phyloP scores from a whole-genome alignment of 2,797 vertebrate genomes.

The Alauda arvensis region DNA sequence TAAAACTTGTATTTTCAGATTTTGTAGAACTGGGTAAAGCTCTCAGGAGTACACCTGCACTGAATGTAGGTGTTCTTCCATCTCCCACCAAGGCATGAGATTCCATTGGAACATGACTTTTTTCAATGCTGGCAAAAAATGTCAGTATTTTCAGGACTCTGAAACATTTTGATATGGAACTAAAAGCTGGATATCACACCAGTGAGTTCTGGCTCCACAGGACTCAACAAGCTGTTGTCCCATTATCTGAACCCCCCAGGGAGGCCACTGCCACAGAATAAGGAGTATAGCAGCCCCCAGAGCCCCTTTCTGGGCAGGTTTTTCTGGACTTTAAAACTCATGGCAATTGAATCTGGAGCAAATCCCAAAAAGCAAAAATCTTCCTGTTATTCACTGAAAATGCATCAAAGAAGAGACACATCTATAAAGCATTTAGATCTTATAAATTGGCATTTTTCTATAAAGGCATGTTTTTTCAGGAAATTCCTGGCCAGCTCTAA shows the following conservation, averaged over 20 bases:
- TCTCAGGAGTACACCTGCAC: not conserved
- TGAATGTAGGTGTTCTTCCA: not conserved
- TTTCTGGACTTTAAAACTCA: not conserved
- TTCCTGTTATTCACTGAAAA: slow-evolving; percentile 8
- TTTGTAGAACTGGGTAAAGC: not conserved
- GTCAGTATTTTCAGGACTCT: not conserved
- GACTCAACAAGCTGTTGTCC: not conserved
- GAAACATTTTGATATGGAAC: not conserved
- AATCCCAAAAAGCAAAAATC: not conserved
- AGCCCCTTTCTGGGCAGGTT: not conserved
- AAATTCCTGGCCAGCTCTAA: slow-evolving; percentile 13
- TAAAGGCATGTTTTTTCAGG: slow-evolving; percentile 14
- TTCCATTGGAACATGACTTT: not conserved
- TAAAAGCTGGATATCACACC: not conserved
- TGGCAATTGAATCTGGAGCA: not conserved
- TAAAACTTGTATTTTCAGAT: not conserved
- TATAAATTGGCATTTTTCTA: slow-evolving; percentile 17
- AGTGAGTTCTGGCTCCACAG: not conserved
- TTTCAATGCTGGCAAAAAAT: not conserved
- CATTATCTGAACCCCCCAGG: not conserved
- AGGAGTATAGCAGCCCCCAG: not conserved
- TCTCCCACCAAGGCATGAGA: not conserved
- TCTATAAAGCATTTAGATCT: not conserved
- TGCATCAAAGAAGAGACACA: not conserved
- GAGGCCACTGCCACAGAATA: not conserved